Evolutionary conservation across 1,140 invertebrate genomes (phyloP), one percentile per base, ranked within the genome.

Genomic region (Mamestra configurata): DNA sequence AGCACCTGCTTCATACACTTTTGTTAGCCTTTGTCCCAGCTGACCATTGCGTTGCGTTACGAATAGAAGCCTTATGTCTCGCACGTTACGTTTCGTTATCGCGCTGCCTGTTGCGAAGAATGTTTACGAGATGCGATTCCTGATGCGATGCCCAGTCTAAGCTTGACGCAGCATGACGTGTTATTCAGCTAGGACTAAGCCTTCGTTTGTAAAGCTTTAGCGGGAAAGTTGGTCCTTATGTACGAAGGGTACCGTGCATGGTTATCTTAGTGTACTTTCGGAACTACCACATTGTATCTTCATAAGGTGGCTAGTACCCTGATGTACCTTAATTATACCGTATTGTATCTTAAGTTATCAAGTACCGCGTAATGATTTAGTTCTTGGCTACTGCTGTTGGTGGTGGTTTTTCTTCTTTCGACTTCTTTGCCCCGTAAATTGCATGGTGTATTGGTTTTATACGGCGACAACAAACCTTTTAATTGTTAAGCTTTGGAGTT

Each of bases 381-480:
- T 64, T 64, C 27, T 20, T 64, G 31, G 59, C 61, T 35, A 40
- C 61, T 40, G 35, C 61, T 66, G n/a, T 40, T 35, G 61, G 35
- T 66, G 61, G 61, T 66, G 61, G 61, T 66, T 57, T 7, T 66
- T 66, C 61, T 7, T 66, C 27, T 59, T 27, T 59, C 8, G 13
- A 27, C 10, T 10, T 24, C 53, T 57, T 57, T 15, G 22, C 53
- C 53, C 51, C 53, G 61, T 66, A 40, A 66, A 66, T 40, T 66
- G 18, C 35, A 37, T 40, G 35, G 61, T 22, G 13, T 40, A 66
- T 40, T 37, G 24, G 0, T 18, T 64, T 64, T 15, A 59, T 31
- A 27, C 5, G 18, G 61, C 61, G 61, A 66, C 35, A 66, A 66
- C 59, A 64, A 55, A 8, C 53, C 20, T 57, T 57, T 27, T 10